phyloP scores from a whole-genome alignment of 1,140 invertebrate genomes.

The Chrysoperla carnea region DNA sequence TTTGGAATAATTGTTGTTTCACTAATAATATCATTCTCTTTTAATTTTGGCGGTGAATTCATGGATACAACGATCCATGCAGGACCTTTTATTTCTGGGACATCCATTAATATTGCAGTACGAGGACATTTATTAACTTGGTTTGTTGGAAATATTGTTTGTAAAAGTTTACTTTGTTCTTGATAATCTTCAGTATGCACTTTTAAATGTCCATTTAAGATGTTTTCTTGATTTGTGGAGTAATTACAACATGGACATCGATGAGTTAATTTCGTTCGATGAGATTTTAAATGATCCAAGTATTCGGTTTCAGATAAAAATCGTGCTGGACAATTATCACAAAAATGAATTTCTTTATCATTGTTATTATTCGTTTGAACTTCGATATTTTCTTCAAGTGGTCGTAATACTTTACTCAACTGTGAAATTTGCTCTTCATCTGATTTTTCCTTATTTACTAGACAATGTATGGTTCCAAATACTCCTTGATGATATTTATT shows the following conservation, averaged over 20 bases:
- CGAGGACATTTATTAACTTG: slow-evolving; percentile 39
- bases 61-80: slow-evolving; percentile 21
- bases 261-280: slow-evolving; percentile 38
- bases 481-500: slow-evolving; percentile 56
- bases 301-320: slow-evolving; percentile 47
- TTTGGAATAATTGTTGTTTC: slow-evolving; percentile 1
- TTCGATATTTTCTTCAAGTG: slow-evolving; percentile 7
- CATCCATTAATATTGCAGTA: slow-evolving; percentile 29
- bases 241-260: slow-evolving; percentile 66
- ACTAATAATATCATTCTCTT: background rate
- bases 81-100: slow-evolving; percentile 15
- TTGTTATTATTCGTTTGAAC: slow-evolving; percentile 16
- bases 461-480: slow-evolving; percentile 46
- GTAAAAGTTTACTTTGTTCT: slow-evolving; percentile 51
- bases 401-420: slow-evolving; percentile 20
- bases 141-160: slow-evolving; percentile 43
- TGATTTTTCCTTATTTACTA: slow-evolving; percentile 38
- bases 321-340: slow-evolving; percentile 55
- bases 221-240: slow-evolving; percentile 44
- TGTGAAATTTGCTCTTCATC: slow-evolving; percentile 52
- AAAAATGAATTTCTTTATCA: slow-evolving; percentile 30
- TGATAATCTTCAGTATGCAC: slow-evolving; percentile 72
- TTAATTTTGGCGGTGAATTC: too few relatives aligned
- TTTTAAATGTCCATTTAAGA: slow-evolving; percentile 52
- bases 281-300: slow-evolving; percentile 46